phyloP scores from a whole-genome alignment of 2,888 invertebrate species.

The Mesoligia furuncula region DNA sequence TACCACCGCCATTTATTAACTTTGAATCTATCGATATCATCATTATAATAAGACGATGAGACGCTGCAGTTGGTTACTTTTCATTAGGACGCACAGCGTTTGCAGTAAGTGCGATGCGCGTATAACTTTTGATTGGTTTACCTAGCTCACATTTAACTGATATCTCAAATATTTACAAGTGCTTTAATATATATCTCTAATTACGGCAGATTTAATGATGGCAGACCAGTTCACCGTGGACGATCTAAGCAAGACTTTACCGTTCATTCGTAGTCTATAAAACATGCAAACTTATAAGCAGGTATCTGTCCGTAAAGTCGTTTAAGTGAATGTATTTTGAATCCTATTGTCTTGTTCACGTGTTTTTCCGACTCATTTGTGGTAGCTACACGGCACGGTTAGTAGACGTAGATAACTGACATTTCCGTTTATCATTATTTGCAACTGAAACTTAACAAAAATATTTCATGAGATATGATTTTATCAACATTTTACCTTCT shows the following conservation, averaged over 20 bases:
- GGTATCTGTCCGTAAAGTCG: slow-evolving; percentile 74
- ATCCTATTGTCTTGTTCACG: slow-evolving; percentile 60
- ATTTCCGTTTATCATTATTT: slow-evolving; percentile 40
- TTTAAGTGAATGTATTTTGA: slow-evolving; percentile 63
- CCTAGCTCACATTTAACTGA: slow-evolving; percentile 6
- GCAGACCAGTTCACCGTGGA: slow-evolving; percentile 86
- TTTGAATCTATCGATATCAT: slow-evolving; percentile 58
- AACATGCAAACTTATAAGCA: slow-evolving; percentile 73
- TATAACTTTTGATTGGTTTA: slow-evolving; percentile 20
- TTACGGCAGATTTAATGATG: slow-evolving; percentile 89
- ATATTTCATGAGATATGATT: slow-evolving; percentile 22
- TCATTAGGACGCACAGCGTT: slow-evolving; percentile 16
- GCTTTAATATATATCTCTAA: slow-evolving; percentile 71
- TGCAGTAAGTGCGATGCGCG: slow-evolving; percentile 19
- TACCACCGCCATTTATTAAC: slow-evolving; percentile 68
- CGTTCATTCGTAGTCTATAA: slow-evolving; percentile 89
- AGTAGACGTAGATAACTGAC: slow-evolving; percentile 47
- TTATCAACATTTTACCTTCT: slow-evolving; percentile 11
- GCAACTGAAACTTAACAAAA: slow-evolving; percentile 21
- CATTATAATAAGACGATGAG: slow-evolving; percentile 35
- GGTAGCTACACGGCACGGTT: slow-evolving; percentile 51
- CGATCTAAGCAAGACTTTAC: slow-evolving; percentile 87
- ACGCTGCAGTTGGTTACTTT: slow-evolving; percentile 28
- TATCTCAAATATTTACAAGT: slow-evolving; percentile 30
- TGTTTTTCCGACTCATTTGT: slow-evolving; percentile 57